phyloP scores from a whole-genome alignment of 2,888 invertebrate genomes.

The Myopa testacea region DNA sequence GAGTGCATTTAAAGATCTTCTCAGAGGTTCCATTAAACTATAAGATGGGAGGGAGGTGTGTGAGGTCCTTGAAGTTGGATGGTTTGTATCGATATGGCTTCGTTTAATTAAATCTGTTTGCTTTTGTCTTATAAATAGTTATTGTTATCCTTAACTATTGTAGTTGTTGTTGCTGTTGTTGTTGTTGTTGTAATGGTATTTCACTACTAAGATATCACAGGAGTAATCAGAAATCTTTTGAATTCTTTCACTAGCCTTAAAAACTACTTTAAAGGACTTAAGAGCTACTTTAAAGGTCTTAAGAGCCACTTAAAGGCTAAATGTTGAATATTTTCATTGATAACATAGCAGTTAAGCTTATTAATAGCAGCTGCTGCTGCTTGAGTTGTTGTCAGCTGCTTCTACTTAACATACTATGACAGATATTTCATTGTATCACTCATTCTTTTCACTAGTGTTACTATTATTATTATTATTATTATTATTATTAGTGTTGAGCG shows the following conservation, averaged over 20 bases:
- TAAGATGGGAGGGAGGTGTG: background rate
- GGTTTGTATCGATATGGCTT: background rate
- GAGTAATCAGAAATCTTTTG: no score
- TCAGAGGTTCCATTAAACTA: background rate
- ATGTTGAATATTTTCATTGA: no score
- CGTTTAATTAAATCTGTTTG: slow-evolving; percentile 8
- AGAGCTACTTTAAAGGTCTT: no score
- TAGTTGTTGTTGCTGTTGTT: background rate
- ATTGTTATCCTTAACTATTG: background rate
- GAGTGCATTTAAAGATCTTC: background rate
- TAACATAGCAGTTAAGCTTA: background rate
- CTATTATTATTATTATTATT: no score
- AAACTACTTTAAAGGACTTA: no score
- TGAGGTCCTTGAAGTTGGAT: background rate
- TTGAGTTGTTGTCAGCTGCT: no score
- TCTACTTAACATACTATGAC: no score
- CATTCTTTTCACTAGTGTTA: background rate
- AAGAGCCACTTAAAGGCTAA: no score
- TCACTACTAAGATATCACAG: background rate
- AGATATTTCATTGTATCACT: background rate
- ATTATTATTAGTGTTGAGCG: background rate
- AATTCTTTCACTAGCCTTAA: no score
- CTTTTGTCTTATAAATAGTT: background rate
- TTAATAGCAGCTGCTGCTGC: background rate
- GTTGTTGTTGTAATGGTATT: background rate